These are phyloP conservation scores for Gymnorhina tibicen DNA, from an alignment of 2,113 vertebrate genomes.

Conservation along the genomic window DNA sequence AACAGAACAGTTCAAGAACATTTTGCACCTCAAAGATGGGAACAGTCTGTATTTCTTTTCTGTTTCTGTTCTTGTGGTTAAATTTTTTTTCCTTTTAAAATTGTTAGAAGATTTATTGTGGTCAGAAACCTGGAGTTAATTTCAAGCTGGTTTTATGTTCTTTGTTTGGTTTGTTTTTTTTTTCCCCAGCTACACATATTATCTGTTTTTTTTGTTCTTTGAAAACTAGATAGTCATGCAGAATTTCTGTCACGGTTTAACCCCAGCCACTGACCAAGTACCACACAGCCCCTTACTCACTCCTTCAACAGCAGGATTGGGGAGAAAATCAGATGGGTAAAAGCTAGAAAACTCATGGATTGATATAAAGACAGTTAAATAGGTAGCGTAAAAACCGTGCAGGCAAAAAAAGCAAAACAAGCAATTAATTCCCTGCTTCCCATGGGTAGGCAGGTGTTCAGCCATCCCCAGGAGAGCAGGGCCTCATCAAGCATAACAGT, in stretches of 20 bases:
- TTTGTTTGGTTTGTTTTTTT: not conserved
- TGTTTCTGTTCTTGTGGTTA: not conserved
- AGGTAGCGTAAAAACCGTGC: not conserved
- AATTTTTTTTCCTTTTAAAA: not conserved
- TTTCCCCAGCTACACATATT: not conserved
- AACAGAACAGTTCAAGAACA: slow-evolving; percentile 60
- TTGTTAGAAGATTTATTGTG: slow-evolving; percentile 9
- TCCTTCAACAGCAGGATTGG: not conserved
- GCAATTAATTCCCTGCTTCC: not conserved
- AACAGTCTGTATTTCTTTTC: slow-evolving; percentile 49
- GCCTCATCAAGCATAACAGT: fast-evolving
- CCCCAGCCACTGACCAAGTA: not conserved
- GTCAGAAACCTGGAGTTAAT: slow-evolving; percentile 46
- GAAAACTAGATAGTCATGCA: not conserved
- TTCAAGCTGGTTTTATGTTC: not conserved
- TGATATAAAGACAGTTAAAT: not conserved
- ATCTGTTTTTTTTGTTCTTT: slow-evolving; percentile 15
- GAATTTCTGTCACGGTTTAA: not conserved
- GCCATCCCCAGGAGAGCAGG: not conserved
- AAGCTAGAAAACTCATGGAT: not conserved
- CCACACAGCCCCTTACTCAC: not conserved
- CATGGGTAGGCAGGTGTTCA: not conserved
- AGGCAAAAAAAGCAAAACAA: not conserved
- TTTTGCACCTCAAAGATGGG: slow-evolving; percentile 47
- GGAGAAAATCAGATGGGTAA: not conserved